phyloP scores from a whole-genome alignment of 2,113 vertebrate genomes.

The Bufo bufo region DNA sequence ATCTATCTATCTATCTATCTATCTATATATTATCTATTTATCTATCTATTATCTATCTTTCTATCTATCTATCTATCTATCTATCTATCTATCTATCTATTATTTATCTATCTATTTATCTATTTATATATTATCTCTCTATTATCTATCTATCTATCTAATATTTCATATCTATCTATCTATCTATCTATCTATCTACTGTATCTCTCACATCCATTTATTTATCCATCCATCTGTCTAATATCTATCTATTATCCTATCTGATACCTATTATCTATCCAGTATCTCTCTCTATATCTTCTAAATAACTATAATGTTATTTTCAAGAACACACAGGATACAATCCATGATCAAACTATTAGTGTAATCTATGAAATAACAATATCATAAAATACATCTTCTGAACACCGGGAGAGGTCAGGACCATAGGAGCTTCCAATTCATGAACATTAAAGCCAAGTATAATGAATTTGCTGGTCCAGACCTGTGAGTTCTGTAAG shows the following conservation, averaged over 20 bases:
- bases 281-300: too few relatives aligned
- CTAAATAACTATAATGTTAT: too few relatives aligned
- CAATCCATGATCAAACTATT: not conserved
- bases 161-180: not conserved
- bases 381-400: not conserved
- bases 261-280: not conserved
- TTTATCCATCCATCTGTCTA: not conserved
- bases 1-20: not conserved
- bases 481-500: not conserved
- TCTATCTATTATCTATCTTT: not conserved
- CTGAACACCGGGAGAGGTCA: not conserved
- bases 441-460: not conserved
- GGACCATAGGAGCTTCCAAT: not conserved
- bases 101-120: not conserved
- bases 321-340: too few relatives aligned
- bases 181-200: constrained; percentile 4
- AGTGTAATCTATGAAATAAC: not conserved
- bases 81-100: not conserved
- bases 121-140: not conserved
- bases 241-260: not conserved
- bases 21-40: not conserved
- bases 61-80: not conserved
- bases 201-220: not conserved
- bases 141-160: not conserved
- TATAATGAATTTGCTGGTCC: too few relatives aligned